A percentile compares a stretch with the other conserved stretches of the same genome.
Conservation (phyloP, 1,140 invertebrate species). For the Elysia chlorotica region DNA sequence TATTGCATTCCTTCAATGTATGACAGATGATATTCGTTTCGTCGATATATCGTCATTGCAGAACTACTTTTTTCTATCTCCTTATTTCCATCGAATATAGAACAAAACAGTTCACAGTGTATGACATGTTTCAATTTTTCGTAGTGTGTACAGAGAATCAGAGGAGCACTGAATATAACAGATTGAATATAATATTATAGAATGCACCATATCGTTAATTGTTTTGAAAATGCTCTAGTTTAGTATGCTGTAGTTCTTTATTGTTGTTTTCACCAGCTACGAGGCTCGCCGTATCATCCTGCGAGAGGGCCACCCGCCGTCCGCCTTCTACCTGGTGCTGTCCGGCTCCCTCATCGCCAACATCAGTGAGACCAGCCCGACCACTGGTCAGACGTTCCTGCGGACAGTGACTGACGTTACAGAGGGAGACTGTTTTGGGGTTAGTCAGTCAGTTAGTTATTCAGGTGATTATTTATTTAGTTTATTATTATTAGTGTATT, state of each 20-base stretch:
- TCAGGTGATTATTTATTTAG: too few species aligned
- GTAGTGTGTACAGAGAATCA: neutral
- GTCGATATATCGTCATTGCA: too few species aligned
- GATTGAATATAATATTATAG: too few species aligned
- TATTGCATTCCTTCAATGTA: too few species aligned
- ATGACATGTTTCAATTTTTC: neutral
- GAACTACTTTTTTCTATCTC: too few species aligned
- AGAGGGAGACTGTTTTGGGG: conserved; percentile 49
- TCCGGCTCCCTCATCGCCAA: conserved; percentile 48
- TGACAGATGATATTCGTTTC: too few species aligned
- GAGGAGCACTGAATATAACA: too few species aligned
- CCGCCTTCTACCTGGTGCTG: conserved; percentile 46
- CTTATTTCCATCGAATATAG: neutral
- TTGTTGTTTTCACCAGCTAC: conserved; percentile 32
- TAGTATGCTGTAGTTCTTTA: too few species aligned
- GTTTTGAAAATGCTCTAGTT: too few species aligned
- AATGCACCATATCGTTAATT: too few species aligned
- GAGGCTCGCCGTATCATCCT: conserved; percentile 44
- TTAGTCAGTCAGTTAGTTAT: too few species aligned
- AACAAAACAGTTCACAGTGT: neutral
- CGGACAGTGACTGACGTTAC: conserved; percentile 39
- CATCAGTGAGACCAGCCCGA: conserved; percentile 33
- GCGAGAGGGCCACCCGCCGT: conserved; percentile 45
- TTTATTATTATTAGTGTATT: too few species aligned
- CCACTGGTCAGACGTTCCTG: conserved; percentile 38